These are phyloP conservation scores for Nymphicus hollandicus DNA, from an alignment of 2,113 vertebrate genomes.

Conservation along the genomic window DNA sequence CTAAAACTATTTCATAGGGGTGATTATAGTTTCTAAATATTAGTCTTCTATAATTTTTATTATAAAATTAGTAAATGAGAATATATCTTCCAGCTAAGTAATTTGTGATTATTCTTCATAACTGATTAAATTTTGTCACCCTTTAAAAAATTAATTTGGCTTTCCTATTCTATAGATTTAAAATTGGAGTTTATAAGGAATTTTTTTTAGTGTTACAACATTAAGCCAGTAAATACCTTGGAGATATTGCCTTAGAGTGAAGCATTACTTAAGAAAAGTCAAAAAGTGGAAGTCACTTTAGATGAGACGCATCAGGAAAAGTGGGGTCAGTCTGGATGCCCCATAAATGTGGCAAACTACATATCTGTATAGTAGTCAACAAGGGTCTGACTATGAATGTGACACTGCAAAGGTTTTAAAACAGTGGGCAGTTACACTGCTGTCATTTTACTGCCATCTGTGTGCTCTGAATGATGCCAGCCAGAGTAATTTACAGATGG, in stretches of 20 bases:
- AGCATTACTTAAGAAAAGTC: not conserved
- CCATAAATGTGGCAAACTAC: not conserved
- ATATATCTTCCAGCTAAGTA: not conserved
- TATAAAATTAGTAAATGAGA: not conserved
- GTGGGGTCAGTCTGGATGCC: not conserved
- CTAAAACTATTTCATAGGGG: not conserved
- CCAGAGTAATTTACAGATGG: not conserved
- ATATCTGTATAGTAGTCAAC: not conserved
- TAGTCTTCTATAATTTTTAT: not conserved
- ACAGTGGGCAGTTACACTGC: not conserved
- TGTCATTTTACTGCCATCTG: not conserved
- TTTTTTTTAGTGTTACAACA: not conserved
- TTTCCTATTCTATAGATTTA: not conserved
- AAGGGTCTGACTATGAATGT: fast-evolving
- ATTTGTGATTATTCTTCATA: not conserved
- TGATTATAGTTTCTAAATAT: not conserved
- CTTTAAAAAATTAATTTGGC: not conserved
- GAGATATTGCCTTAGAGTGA: not conserved
- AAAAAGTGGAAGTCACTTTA: not conserved
- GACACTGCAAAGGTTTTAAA: not conserved
- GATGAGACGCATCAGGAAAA: not conserved
- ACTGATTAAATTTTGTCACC: not conserved
- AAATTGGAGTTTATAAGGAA: not conserved
- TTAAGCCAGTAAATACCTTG: not conserved
- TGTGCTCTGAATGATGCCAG: not conserved